Conservation (phyloP, 2,888 invertebrate genomes). For the Creontiades dilutus region DNA sequence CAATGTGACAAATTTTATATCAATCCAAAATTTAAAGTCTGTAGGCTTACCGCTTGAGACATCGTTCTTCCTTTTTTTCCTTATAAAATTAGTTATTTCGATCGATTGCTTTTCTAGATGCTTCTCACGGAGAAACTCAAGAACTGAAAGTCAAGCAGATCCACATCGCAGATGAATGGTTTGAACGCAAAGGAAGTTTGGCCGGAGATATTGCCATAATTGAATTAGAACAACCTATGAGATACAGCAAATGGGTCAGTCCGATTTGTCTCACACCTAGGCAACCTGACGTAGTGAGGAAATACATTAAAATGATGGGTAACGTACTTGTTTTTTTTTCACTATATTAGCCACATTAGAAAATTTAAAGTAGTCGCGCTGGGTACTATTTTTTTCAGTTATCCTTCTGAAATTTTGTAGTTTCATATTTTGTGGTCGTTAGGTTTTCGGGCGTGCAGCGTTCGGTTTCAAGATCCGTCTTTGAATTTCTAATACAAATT, state of each 20-base stretch:
- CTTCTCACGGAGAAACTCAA: constrained; percentile 53
- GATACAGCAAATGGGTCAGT: constrained; percentile 59
- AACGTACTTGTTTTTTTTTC: not conserved
- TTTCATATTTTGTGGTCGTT: too few relatives aligned
- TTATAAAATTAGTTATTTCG: too few relatives aligned
- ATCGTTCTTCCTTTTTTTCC: too few relatives aligned
- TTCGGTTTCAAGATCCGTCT: too few relatives aligned
- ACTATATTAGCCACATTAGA: not conserved
- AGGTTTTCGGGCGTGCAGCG: too few relatives aligned
- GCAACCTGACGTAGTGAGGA: not conserved
- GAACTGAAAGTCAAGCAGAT: constrained; percentile 51
- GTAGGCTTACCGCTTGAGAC: too few relatives aligned
- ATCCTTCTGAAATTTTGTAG: too few relatives aligned
- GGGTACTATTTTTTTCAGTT: too few relatives aligned
- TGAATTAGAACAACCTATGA: constrained; percentile 28
- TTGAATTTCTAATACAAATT: too few relatives aligned
- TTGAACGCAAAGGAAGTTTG: not conserved
- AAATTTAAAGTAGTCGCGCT: too few relatives aligned
- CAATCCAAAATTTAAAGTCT: too few relatives aligned
- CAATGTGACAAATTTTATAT: too few relatives aligned
- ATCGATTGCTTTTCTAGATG: constrained; percentile 9
- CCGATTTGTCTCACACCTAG: constrained; percentile 51
- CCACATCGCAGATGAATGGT: constrained; percentile 21
- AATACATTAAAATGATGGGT: constrained; percentile 57
- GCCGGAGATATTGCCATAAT: constrained; percentile 56